Percentiles rank a stretch among this genome's conserved stretches.
These are phyloP conservation scores for Porites australiensis DNA, from an alignment of 64 coral and sea anemone genomes.

Conservation along the genomic window DNA sequence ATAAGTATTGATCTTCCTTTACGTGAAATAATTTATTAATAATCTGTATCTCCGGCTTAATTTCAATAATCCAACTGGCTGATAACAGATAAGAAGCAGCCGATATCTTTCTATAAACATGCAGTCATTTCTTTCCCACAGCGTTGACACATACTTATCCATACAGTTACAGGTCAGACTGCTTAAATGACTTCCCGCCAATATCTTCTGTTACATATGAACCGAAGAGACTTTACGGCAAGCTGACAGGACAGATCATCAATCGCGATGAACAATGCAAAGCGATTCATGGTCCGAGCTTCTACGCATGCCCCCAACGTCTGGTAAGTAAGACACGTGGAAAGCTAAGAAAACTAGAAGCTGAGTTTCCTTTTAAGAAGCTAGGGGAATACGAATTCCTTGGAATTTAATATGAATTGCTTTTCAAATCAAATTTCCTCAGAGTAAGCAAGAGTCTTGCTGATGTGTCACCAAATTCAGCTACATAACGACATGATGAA, in stretches of 20 bases:
- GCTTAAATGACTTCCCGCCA: constrained; percentile 4
- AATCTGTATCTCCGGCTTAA: no score
- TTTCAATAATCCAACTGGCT: no score
- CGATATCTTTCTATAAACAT: not conserved
- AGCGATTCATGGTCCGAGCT: not conserved
- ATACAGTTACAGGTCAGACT: not conserved
- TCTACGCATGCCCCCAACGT: constrained; percentile 9
- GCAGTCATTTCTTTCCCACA: not conserved
- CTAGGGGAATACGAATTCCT: no score
- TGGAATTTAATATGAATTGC: no score
- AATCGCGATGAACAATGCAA: constrained; percentile 20
- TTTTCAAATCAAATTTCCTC: no score
- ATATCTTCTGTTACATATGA: not conserved
- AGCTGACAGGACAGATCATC: constrained; percentile 2
- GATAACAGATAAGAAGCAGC: not conserved
- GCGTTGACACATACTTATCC: not conserved
- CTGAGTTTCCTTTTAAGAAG: no score
- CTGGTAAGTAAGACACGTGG: not conserved
- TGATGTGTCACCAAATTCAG: no score
- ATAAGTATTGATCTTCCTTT: no score
- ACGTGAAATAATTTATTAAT: no score
- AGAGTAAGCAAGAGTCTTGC: no score
- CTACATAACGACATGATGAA: no score
- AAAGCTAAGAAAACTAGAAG: no score
- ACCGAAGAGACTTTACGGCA: constrained; percentile 22